A percentile compares a stretch with the other conserved stretches of the same genome.
Conservation (phyloP, 2,797 vertebrate genomes). For the Pangasius djambal region DNA sequence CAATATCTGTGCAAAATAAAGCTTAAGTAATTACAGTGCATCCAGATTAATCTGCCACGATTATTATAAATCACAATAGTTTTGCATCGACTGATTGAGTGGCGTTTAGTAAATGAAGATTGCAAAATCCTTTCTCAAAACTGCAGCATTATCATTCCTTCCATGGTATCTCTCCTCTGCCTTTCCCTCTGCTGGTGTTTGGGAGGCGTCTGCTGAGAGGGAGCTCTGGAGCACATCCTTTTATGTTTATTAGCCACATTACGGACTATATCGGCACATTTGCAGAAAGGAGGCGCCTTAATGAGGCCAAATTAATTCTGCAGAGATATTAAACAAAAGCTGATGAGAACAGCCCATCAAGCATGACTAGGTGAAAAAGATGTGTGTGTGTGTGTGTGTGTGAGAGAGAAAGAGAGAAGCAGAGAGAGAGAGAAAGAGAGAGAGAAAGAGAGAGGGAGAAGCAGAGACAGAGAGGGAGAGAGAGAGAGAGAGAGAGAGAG, state of each 20-base stretch:
- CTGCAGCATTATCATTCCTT: constrained; percentile 11
- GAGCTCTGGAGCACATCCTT: constrained; percentile 78
- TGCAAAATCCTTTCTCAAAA: constrained; percentile 17
- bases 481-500: neutral
- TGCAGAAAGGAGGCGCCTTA: constrained; percentile 79
- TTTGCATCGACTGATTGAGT: constrained; percentile 24
- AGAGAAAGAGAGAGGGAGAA: neutral
- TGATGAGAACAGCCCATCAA: constrained; percentile 84
- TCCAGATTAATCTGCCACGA: constrained; percentile 21
- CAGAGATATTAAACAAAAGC: constrained; percentile 86
- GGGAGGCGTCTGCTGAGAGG: constrained; percentile 65
- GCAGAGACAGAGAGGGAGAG: neutral
- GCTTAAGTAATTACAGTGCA: neutral
- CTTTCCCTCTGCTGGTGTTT: constrained; percentile 15
- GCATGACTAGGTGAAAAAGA: constrained; percentile 67
- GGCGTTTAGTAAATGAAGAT: constrained; percentile 33
- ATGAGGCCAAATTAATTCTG: constrained; percentile 85
- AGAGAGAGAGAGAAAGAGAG: too few species aligned
- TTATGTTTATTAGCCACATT: constrained; percentile 86
- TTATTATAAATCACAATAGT: constrained; percentile 29
- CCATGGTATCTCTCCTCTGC: constrained; percentile 11
- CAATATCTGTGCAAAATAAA: neutral
- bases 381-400: neutral
- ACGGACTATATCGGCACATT: constrained; percentile 82
- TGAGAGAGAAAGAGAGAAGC: too few species aligned